Base-by-base conservation (phyloP, 1,140 invertebrate species). In the Drosophila parabipectinata region DNA sequence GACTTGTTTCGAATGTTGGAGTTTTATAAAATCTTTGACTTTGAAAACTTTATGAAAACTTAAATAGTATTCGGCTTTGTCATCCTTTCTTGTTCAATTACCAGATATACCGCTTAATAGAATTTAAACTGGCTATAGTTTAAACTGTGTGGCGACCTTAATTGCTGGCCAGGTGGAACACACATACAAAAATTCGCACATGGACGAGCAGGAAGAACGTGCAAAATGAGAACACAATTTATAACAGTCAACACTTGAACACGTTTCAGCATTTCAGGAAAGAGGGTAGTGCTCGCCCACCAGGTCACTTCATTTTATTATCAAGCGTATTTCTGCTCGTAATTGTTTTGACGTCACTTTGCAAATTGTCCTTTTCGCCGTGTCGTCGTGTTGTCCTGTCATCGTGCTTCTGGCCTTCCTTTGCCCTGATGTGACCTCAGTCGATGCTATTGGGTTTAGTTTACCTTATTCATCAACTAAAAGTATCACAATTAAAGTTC, bases 211-310 rank as follows among this genome's bases (percentile, higher is more conserved):
- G 51, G 18, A 24, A 14, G 14, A 56, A 55, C 8, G 24, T 48
- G 10, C 57, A 66, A 72, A 79, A 78, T 74, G 83, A 88, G 74
- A 72, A 71, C 78, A 87, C 82, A 87, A 87, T 87, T 87, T 87
- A 87, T 87, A 87, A 88, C 88, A 88, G 83, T 87, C 83, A 88
- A 72, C 83, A 87, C 83, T 87, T 87, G 68, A 83, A 81, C 83
- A 87, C 83, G 83, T 87, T 83, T 63, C 58, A 76, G 75, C 76
- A 78, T 72, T 87, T 67, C 74, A 77, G 60, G 14, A 55, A 63
- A 28, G 63, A 50, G 45, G 41, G 30, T 44, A 39, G 60, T 1
- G 12, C 45, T 9, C 48, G n/a, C 44, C 21, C n/a, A 28, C 54
- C 39, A 59, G 39, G 51, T 68, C 81, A 88, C 79, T 88, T 88